These are phyloP conservation scores for Pseudochirops corinnae DNA, from an alignment of 2,797 vertebrate genomes.

Conservation along the genomic window DNA sequence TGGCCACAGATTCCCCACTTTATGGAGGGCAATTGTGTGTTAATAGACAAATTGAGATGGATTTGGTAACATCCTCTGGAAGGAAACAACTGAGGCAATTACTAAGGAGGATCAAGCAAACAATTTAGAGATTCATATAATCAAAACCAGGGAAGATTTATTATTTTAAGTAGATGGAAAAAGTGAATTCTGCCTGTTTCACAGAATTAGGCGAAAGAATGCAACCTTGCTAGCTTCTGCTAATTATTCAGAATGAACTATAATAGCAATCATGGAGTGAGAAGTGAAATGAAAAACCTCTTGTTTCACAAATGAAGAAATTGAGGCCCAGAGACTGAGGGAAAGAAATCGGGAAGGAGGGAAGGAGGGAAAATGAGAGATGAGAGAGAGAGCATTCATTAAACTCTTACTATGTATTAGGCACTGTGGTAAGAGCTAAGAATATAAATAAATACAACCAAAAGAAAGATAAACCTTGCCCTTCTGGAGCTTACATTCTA, in stretches of 20 bases:
- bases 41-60: neutral
- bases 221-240: neutral
- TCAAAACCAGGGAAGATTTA: constrained; percentile 11
- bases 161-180: constrained; percentile 32
- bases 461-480: neutral
- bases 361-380: neutral
- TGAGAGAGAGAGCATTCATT: neutral
- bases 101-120: neutral
- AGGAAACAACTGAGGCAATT: neutral
- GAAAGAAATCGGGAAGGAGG: neutral
- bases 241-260: neutral
- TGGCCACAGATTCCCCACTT: neutral
- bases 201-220: constrained; percentile 6
- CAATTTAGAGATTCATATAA: constrained; percentile 16
- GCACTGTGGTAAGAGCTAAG: neutral
- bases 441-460: neutral
- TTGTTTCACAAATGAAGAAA: neutral
- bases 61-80: constrained; percentile 46
- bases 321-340: neutral
- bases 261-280: neutral
- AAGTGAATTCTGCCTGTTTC: neutral
- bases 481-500: neutral
- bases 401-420: neutral
- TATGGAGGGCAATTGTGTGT: constrained; percentile 6
- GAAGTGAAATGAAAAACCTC: neutral